A percentile compares a stretch with the other conserved stretches of the same genome.
Conservation (phyloP, 2,797 vertebrate species). For the Ibycter americanus region DNA sequence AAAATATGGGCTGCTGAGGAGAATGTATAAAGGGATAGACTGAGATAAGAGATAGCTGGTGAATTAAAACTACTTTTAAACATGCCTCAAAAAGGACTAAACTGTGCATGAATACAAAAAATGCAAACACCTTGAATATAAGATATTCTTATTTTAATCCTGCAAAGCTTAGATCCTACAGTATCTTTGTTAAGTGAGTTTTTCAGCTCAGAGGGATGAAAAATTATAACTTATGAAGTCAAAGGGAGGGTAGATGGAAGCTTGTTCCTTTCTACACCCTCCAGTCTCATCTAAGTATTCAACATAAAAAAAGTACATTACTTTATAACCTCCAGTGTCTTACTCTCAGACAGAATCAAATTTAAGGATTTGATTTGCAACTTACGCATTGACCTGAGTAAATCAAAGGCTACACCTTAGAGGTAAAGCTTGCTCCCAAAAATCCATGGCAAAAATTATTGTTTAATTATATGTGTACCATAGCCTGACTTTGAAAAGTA, state of each 20-base stretch:
- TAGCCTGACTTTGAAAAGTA: constrained; percentile 20
- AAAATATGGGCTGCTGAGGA: not conserved
- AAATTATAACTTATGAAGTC: not conserved
- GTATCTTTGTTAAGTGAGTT: not conserved
- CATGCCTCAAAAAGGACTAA: not conserved
- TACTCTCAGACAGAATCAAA: not conserved
- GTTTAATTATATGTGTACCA: not conserved
- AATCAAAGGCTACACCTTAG: not conserved
- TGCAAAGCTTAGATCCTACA: not conserved
- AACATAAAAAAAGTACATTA: not conserved
- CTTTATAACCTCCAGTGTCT: not conserved
- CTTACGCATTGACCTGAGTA: not conserved
- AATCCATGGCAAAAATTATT: not conserved
- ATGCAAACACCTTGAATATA: not conserved
- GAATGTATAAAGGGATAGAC: not conserved
- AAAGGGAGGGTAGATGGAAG: not conserved
- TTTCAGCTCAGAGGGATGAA: not conserved
- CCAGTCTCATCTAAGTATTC: not conserved
- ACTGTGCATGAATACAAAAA: not conserved
- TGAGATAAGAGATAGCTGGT: not conserved
- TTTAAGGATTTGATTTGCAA: not conserved
- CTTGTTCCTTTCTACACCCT: not conserved
- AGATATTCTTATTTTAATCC: not conserved
- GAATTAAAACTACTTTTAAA: not conserved
- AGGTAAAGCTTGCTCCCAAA: not conserved